phyloP scores from a whole-genome alignment of 2,888 invertebrate species.

The Harmothoe impar region DNA sequence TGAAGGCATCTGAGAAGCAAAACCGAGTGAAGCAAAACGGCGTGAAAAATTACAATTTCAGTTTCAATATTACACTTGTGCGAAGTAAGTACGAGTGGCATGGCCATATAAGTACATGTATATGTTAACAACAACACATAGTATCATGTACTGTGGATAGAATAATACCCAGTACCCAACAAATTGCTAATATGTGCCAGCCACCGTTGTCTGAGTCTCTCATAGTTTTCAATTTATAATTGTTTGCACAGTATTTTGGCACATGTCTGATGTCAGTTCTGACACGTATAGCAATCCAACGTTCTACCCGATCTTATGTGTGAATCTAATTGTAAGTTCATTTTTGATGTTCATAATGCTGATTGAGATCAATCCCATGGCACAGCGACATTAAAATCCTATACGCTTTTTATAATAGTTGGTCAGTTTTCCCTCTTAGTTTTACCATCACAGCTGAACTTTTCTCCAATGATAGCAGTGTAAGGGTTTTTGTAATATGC shows the following conservation, averaged over 20 bases:
- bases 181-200: background rate
- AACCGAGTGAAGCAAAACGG: background rate
- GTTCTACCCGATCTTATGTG: background rate
- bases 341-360: too few species aligned
- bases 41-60: background rate
- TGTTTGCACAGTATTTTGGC: background rate
- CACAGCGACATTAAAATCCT: background rate
- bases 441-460: background rate
- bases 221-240: background rate
- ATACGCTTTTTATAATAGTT: background rate
- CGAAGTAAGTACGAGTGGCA: background rate
- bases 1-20: background rate
- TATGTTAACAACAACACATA: background rate
- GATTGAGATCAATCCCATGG: background rate
- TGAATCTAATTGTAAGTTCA: background rate
- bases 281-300: background rate
- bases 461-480: constrained; percentile 20
- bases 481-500: background rate
- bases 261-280: background rate
- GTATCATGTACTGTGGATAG: background rate
- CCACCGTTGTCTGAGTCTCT: background rate
- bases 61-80: constrained; percentile 8
- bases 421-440: background rate
- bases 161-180: background rate
- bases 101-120: too few species aligned